phyloP scores from a whole-genome alignment of 2,888 invertebrate genomes.

The Volucella zonaria region DNA sequence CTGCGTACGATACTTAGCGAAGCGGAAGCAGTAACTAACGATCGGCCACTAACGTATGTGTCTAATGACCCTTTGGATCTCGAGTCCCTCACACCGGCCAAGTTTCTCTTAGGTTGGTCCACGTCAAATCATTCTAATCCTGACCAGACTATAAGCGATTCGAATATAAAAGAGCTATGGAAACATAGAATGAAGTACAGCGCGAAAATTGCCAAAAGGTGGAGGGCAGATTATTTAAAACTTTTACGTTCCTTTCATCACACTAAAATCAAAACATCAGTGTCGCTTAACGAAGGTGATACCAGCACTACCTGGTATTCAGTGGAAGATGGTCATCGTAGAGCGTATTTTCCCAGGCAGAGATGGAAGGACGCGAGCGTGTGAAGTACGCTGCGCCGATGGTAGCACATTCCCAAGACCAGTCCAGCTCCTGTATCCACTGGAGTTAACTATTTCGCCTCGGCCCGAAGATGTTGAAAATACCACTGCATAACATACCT shows the following conservation, averaged over 20 bases:
- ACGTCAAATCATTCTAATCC: neutral
- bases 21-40: conserved; percentile 30
- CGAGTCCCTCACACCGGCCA: conserved; percentile 34
- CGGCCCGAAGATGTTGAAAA: conserved; percentile 24
- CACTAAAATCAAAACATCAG: neutral
- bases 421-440: neutral
- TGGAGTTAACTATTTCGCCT: conserved; percentile 14
- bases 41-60: conserved; percentile 29
- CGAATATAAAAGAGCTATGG: conserved; percentile 23
- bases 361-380: conserved; percentile 5
- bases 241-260: conserved; percentile 5
- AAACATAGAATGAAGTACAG: conserved; percentile 21
- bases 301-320: conserved; percentile 29
- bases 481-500: too few relatives aligned
- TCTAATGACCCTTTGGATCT: conserved; percentile 35
- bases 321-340: conserved; percentile 25
- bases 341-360: neutral
- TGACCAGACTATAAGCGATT: neutral
- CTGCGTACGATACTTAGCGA: conserved; percentile 29
- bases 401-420: neutral
- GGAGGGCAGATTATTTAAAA: conserved; percentile 7
- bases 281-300: conserved; percentile 24
- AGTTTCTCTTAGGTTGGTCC: too few relatives aligned
- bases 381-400: conserved; percentile 1
- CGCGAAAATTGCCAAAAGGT: neutral